A percentile compares a stretch with the other conserved stretches of the same genome.
Evolutionary conservation across 2,888 invertebrate genomes (phyloP).

Genomic region (Dryocosmus kuriphilus): DNA sequence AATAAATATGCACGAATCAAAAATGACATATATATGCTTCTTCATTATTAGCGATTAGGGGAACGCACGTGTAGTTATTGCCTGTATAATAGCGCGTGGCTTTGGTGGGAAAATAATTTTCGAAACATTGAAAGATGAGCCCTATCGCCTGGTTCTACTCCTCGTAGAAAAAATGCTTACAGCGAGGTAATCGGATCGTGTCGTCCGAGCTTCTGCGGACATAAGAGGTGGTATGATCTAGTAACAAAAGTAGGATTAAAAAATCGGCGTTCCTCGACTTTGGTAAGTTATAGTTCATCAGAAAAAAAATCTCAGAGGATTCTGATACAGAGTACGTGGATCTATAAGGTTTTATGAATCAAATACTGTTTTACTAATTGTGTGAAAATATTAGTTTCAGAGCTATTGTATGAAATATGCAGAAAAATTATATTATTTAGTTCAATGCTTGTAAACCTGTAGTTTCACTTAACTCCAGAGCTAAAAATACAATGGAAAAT

Average conservation of each 20-base stretch:
- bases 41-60: background rate
- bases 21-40: background rate
- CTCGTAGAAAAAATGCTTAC: constrained; percentile 37
- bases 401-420: no score
- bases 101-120: constrained; percentile 22
- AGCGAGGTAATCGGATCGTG: constrained; percentile 24
- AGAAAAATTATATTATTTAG: no score
- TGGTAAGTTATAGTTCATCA: no score
- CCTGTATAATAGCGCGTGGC: constrained; percentile 1
- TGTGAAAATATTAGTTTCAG: no score
- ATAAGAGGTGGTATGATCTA: background rate
- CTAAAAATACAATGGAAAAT: no score
- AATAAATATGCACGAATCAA: background rate
- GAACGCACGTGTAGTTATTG: background rate
- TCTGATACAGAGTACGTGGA: no score
- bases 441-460: no score
- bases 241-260: no score
- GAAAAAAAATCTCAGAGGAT: no score
- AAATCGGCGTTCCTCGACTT: no score
- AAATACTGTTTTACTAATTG: no score
- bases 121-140: constrained; percentile 32
- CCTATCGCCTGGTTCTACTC: constrained; percentile 24
- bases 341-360: background rate
- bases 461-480: no score
- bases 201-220: constrained; percentile 23